Evolutionary conservation across 1,140 invertebrate genomes (phyloP), one percentile per base, ranked within the genome.

Genomic region (Mercenaria mercenaria): DNA sequence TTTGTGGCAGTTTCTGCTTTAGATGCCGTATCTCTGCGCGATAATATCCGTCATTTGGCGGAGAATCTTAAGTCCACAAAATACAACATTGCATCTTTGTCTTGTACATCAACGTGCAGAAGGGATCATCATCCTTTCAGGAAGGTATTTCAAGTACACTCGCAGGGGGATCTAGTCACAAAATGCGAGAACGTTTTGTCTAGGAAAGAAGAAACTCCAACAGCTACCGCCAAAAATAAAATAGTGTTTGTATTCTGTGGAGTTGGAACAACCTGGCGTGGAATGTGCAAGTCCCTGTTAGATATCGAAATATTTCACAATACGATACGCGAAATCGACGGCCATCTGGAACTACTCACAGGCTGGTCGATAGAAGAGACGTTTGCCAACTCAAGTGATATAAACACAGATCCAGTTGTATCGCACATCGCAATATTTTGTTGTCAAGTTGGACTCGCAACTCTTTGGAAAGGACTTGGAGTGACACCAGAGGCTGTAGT

Each of bases 21-120:
- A n/a, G 77, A 81, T 34, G 8, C n/a, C 20, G 11, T 18, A 6
- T 11, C n/a, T 34, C 64, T 88, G 2, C 15, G 4, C 20, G 34
- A 37, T 18, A 72, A 20, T 72, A 34, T 72, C 4, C 32, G 39
- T 23, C 32, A 39, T 37, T 20, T 72, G 1, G 3, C 8, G n/a
- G 34, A 72, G 10, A 39, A 39, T 13, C 39, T 52, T 37, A 43
- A 67, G 18, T 29, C 23, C 15, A 15, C 37, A 15, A 1, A 32
- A 0, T 69, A 90, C 11, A 50, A 91, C 34, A 34, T 92, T 23
- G 64, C 77, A 41, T 86, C 81, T n/a, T 34, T 93, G 8, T 91
- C 91, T 8, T 92, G 80, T 59, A 93, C 92, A 18, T 91, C 90
- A 74, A 91, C 91, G 8, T 89, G 81, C 23, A 88, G 64, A 72